Evolutionary conservation across 2,888 invertebrate genomes (phyloP).

Genomic region (Poecilobothrus nobilitatus): DNA sequence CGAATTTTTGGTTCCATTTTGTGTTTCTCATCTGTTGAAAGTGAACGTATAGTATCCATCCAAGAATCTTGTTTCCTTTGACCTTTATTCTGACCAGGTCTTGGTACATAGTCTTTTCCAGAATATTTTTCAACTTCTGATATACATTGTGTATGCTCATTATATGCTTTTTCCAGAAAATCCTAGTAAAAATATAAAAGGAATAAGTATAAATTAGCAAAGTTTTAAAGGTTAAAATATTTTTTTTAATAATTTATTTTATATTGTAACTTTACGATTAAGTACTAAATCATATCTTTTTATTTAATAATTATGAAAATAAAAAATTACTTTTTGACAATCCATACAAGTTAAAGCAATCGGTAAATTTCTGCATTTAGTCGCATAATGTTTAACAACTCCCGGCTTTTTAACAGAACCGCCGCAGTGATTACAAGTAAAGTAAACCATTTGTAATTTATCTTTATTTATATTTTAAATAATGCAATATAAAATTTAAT

Average conservation of each 20-base stretch:
- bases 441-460: conserved; percentile 97
- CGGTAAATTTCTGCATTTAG: conserved; percentile 57
- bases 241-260: too few species aligned
- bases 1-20: conserved; percentile 46
- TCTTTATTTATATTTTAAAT: neutral
- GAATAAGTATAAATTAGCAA: too few species aligned
- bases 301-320: too few species aligned
- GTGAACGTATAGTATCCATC: conserved; percentile 45
- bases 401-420: conserved; percentile 84
- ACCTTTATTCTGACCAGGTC: conserved; percentile 66
- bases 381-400: conserved; percentile 79
- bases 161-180: conserved; percentile 70
- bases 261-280: too few species aligned
- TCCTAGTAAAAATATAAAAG: conserved; percentile 47
- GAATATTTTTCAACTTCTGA: conserved; percentile 83
- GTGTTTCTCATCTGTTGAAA: conserved; percentile 34
- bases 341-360: conserved; percentile 83
- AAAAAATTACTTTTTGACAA: conserved; percentile 57
- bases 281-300: too few species aligned
- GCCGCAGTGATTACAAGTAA: conserved; percentile 87
- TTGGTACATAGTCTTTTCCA: conserved; percentile 66
- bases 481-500: too few species aligned
- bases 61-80: conserved; percentile 79
- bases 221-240: too few species aligned
- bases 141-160: conserved; percentile 73